phyloP scores from a whole-genome alignment of 2,888 invertebrate genomes.

The Brachycybe producta region DNA sequence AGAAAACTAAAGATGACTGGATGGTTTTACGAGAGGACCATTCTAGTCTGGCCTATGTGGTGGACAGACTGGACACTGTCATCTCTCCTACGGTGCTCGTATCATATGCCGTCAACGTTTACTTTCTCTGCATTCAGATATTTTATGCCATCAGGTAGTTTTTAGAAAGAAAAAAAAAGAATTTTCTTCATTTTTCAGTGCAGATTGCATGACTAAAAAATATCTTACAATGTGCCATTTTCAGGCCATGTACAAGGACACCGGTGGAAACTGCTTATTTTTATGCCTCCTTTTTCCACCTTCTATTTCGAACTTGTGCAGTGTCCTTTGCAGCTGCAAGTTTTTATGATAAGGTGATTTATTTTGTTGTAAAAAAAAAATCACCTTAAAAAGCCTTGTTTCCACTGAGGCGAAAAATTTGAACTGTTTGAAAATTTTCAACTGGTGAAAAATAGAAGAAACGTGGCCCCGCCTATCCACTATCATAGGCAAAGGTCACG shows the following conservation, averaged over 20 bases:
- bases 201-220: neutral
- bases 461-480: too few species aligned
- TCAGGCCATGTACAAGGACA: conserved; percentile 1
- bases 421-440: too few species aligned
- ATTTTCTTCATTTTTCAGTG: neutral
- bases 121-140: conserved; percentile 11
- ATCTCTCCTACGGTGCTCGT: conserved; percentile 4
- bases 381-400: too few species aligned
- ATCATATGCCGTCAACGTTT: conserved; percentile 9
- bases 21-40: conserved; percentile 4
- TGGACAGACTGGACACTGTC: neutral
- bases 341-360: conserved; percentile 6
- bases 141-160: conserved; percentile 7
- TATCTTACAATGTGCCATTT: neutral
- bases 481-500: too few species aligned
- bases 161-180: too few species aligned
- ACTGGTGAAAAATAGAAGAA: too few species aligned
- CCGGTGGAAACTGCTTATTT: conserved; percentile 3
- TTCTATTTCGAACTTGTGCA: neutral
- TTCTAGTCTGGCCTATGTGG: conserved; percentile 5
- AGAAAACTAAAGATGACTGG: conserved; percentile 2
- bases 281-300: conserved; percentile 4
- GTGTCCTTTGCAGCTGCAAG: conserved; percentile 5
- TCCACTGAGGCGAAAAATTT: too few species aligned
- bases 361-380: neutral